phyloP scores from a whole-genome alignment of 2,888 invertebrate species.

The Conus canariensis region DNA sequence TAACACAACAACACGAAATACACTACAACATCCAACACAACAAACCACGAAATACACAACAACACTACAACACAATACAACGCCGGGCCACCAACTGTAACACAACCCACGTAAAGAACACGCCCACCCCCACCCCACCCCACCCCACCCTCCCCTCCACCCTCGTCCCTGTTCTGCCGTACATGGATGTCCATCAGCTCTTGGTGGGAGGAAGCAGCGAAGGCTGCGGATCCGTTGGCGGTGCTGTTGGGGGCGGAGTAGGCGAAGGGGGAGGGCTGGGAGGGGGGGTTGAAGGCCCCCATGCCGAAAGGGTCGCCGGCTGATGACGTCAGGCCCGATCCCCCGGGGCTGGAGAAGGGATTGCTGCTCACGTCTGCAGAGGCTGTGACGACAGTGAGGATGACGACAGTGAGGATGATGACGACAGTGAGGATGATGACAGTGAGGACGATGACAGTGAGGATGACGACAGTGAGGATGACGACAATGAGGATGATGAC shows the following conservation, averaged over 20 bases:
- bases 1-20: background rate
- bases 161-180: slow-evolving; percentile 29
- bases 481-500: background rate
- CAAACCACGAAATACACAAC: background rate
- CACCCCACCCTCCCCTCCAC: background rate
- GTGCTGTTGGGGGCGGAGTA: background rate
- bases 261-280: background rate
- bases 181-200: slow-evolving; percentile 93
- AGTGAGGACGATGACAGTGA: no score
- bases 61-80: background rate
- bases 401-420: no score
- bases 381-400: background rate
- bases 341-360: background rate
- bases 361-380: background rate
- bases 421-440: background rate
- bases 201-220: slow-evolving; percentile 83
- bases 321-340: background rate
- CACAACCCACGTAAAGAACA: background rate
- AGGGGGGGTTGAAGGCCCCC: slow-evolving; percentile 83
- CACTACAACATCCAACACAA: background rate
- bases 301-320: slow-evolving; percentile 89
- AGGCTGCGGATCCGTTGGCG: background rate
- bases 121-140: background rate
- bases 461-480: no score
- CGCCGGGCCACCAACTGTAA: background rate